These are phyloP conservation scores for Spicauda simplicius DNA, from an alignment of 2,888 invertebrate genomes.

Conservation along the genomic window DNA sequence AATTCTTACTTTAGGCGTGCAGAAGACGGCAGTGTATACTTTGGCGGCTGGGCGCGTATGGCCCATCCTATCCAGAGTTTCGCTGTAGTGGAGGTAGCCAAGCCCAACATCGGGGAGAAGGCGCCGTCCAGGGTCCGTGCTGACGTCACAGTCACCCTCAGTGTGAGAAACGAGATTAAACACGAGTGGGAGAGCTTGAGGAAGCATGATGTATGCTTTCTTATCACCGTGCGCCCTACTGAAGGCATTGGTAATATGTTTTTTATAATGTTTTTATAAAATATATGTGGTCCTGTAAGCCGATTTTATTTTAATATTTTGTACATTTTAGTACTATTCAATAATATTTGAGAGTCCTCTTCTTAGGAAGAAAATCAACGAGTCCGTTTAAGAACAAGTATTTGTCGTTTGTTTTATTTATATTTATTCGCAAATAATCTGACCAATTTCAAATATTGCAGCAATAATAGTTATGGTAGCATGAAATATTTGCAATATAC, in stretches of 20 bases:
- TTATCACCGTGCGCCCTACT: slow-evolving; percentile 95
- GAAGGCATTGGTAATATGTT: slow-evolving; percentile 89
- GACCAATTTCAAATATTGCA: too few species aligned
- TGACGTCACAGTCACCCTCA: slow-evolving; percentile 96
- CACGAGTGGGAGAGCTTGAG: slow-evolving; percentile 98
- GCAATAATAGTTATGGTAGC: too few species aligned
- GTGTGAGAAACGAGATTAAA: slow-evolving; percentile 95
- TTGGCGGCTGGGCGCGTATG: slow-evolving; percentile 99
- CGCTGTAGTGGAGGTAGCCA: slow-evolving; percentile 97
- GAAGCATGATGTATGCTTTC: slow-evolving; percentile 99
- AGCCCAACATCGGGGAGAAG: slow-evolving; percentile 96
- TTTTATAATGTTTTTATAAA: background rate
- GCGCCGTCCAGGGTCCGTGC: slow-evolving; percentile 98
- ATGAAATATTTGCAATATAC: too few species aligned
- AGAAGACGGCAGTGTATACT: slow-evolving; percentile 94
- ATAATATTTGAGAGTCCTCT: too few species aligned
- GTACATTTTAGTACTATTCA: too few species aligned
- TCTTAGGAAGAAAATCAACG: too few species aligned
- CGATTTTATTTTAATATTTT: too few species aligned
- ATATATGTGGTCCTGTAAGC: too few species aligned
- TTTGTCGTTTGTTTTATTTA: too few species aligned
- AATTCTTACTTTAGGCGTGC: slow-evolving; percentile 86
- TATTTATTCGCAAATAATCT: too few species aligned
- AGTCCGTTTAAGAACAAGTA: too few species aligned
- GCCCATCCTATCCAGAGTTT: slow-evolving; percentile 97